Percentiles rank a stretch among this genome's conserved stretches.
Evolutionary conservation across 2,888 invertebrate genomes (phyloP).

Genomic region (Catocala nupta): DNA sequence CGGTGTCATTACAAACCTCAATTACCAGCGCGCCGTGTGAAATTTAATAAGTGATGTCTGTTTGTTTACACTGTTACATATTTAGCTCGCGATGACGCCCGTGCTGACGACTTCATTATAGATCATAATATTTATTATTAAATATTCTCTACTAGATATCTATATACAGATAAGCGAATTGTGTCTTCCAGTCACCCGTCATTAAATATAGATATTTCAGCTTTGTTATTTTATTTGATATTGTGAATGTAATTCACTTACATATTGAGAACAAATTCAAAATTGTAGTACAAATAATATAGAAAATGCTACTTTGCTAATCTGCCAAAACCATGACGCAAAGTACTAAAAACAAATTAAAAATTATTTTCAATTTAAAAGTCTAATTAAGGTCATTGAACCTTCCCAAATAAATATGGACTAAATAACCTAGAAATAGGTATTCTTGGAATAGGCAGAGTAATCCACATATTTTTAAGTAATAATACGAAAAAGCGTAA

Average conservation of each 20-base stretch:
- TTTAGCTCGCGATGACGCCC: slow-evolving; percentile 36
- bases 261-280: neutral
- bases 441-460: slow-evolving; percentile 28
- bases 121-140: slow-evolving; percentile 29
- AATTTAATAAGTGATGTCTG: slow-evolving; percentile 36
- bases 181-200: too few relatives aligned
- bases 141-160: slow-evolving; percentile 1
- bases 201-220: too few relatives aligned
- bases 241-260: too few relatives aligned
- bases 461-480: slow-evolving; percentile 36
- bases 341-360: slow-evolving; percentile 31
- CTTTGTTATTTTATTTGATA: too few relatives aligned
- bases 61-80: slow-evolving; percentile 45
- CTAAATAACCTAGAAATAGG: slow-evolving; percentile 26
- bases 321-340: slow-evolving; percentile 39
- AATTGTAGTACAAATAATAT: slow-evolving; percentile 11
- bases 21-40: slow-evolving; percentile 29
- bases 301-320: slow-evolving; percentile 29
- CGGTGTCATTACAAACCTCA: slow-evolving; percentile 43
- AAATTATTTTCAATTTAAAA: slow-evolving; percentile 8
- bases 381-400: slow-evolving; percentile 22
- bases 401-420: slow-evolving; percentile 15
- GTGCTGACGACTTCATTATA: slow-evolving; percentile 22
- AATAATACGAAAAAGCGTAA: slow-evolving; percentile 57
- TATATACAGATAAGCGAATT: too few relatives aligned